A percentile compares a stretch with the other conserved stretches of the same genome.
Conservation (phyloP, 2,113 vertebrate genomes). For the Dromas ardeola region DNA sequence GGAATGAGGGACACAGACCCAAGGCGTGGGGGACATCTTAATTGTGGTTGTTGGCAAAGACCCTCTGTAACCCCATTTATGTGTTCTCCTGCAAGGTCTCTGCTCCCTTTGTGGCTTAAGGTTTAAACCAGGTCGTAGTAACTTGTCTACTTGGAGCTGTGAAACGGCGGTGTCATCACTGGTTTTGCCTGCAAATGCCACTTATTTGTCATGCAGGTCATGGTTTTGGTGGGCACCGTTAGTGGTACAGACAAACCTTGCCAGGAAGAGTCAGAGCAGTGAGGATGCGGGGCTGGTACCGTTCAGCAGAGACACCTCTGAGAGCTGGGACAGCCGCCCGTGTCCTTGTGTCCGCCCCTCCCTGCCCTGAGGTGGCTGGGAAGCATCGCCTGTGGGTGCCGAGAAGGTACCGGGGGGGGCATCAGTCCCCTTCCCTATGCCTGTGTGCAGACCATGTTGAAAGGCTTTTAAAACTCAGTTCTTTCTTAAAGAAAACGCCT, state of each 20-base stretch:
- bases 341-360: not conserved
- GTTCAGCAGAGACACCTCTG: not conserved
- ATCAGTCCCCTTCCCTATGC: not conserved
- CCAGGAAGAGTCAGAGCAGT: not conserved
- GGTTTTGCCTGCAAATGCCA: not conserved
- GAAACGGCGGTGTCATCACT: fast-evolving
- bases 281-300: not conserved
- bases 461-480: not conserved
- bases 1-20: not conserved
- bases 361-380: not conserved
- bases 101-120: not conserved
- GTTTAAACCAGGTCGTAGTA: not conserved
- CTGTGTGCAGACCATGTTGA: not conserved
- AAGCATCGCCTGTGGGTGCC: fast-evolving
- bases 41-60: not conserved
- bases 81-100: not conserved
- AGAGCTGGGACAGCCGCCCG: fast-evolving
- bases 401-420: fast-evolving
- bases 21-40: not conserved
- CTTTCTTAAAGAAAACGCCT: not conserved
- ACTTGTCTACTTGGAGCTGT: not conserved
- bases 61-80: fast-evolving
- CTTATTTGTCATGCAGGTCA: fast-evolving
- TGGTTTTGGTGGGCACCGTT: not conserved
- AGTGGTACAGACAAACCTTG: not conserved